Evolutionary conservation across 2,888 invertebrate genomes (phyloP), one percentile per base, ranked within the genome.

Genomic region (Antitype chi): DNA sequence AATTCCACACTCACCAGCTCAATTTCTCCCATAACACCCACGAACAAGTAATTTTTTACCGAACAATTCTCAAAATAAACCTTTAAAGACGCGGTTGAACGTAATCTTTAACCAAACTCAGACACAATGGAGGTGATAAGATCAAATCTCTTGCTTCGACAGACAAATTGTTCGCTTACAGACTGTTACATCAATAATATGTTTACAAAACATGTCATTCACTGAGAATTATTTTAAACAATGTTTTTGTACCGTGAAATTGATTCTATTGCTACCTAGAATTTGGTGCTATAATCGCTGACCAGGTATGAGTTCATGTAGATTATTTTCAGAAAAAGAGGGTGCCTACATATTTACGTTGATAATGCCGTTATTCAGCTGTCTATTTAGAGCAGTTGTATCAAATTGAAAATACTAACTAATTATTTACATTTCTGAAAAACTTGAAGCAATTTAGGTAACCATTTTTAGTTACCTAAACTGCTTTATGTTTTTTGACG

Each of bases 121-220:
- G 89, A 91, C 91, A 95, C 95, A 96, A 95, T 90, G 85, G 92
- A 71, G n/a, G 66, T 83, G 96, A 96, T 96, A 96, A 95, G 93
- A 96, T 96, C 96, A 92, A 91, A 93, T 90, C 89, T 93, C 89
- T 88, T 89, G 93, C 94, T 90, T 91, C 90, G 92, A 88, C 91
- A 91, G 92, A 96, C 95, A 95, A 95, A 96, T 95, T 95, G 94
- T 95, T 90, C 86, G 87, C 90, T 92, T 91, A 92, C 89, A 89
- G 87, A 85, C 89, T 87, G 89, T 91, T 90, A 91, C 90, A 92
- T 93, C 91, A 92, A 91, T 91, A 87, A 90, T 90, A 85, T 96
- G 94, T 96, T 96, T 96, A 93, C 95, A 94, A 96, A 96, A 96
- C 94, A 96, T 94, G 95, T 94, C 96, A 93, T 93, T 94, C 91